Evolutionary conservation across 2,888 invertebrate species (phyloP).

Genomic region (Oscheius sp.): DNA sequence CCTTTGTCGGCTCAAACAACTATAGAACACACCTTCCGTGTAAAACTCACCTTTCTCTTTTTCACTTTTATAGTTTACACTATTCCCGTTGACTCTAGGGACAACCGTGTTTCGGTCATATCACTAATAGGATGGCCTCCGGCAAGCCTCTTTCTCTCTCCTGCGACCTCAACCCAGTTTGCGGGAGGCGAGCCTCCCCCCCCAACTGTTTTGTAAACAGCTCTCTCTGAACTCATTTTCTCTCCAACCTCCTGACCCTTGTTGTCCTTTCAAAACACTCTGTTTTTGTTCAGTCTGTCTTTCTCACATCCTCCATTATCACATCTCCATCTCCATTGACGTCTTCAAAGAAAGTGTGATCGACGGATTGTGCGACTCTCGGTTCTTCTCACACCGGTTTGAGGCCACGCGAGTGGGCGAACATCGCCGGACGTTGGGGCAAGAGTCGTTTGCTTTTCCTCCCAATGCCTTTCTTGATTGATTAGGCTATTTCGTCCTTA

Average conservation of each 20-base stretch:
- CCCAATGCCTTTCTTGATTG: too few relatives aligned
- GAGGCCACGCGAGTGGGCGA: not conserved
- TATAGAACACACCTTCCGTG: too few relatives aligned
- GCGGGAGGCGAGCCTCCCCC: not conserved
- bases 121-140: not conserved
- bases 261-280: not conserved
- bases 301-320: not conserved
- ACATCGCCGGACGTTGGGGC: too few relatives aligned
- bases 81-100: too few relatives aligned
- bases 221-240: not conserved
- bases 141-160: not conserved
- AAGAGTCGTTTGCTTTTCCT: too few relatives aligned
- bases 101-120: too few relatives aligned
- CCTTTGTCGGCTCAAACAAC: too few relatives aligned
- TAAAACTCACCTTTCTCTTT: too few relatives aligned
- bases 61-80: too few relatives aligned
- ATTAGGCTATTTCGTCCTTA: too few relatives aligned
- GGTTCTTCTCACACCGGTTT: slow-evolving; percentile 20
- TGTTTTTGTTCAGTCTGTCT: not conserved
- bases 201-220: not conserved
- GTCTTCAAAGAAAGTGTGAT: not conserved
- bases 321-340: not conserved
- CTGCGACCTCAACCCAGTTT: slow-evolving; percentile 22
- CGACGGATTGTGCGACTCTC: slow-evolving; percentile 15
- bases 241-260: not conserved